Percentiles rank a stretch among this genome's conserved stretches.
These are phyloP conservation scores for Hoplodrina blanda DNA, from an alignment of 2,888 invertebrate genomes.

Conservation along the genomic window DNA sequence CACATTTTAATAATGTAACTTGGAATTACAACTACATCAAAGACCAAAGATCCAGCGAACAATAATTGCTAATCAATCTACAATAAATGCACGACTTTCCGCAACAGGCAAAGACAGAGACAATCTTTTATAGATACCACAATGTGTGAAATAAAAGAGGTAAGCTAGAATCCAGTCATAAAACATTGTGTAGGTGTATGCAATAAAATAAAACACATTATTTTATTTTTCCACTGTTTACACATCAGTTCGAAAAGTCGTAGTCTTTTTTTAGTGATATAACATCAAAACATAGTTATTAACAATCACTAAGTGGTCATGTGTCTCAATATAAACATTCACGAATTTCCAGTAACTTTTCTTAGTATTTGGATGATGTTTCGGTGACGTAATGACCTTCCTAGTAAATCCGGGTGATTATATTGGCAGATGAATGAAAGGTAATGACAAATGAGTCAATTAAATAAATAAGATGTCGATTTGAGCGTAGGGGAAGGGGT, in stretches of 20 bases:
- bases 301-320: conserved; percentile 20
- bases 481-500: neutral
- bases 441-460: conserved; percentile 24
- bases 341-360: conserved; percentile 17
- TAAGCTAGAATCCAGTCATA: neutral
- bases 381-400: conserved; percentile 31
- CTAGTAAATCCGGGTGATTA: conserved; percentile 18
- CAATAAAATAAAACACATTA: conserved; percentile 14
- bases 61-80: too few species aligned
- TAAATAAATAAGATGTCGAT: neutral
- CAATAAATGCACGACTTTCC: too few species aligned
- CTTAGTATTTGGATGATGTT: conserved; percentile 32
- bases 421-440: conserved; percentile 32
- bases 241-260: conserved; percentile 3
- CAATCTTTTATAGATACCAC: neutral
- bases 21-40: too few species aligned
- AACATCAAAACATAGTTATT: conserved; percentile 41
- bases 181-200: too few species aligned
- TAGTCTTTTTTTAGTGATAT: conserved; percentile 5
- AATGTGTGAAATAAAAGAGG: neutral
- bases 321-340: conserved; percentile 33
- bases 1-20: too few species aligned
- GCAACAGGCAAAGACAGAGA: too few species aligned
- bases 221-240: neutral
- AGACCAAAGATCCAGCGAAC: too few species aligned